Percentiles rank a stretch among this genome's conserved stretches.
phyloP scores from a whole-genome alignment of 2,797 vertebrate species.

The Nothura maculosa region DNA sequence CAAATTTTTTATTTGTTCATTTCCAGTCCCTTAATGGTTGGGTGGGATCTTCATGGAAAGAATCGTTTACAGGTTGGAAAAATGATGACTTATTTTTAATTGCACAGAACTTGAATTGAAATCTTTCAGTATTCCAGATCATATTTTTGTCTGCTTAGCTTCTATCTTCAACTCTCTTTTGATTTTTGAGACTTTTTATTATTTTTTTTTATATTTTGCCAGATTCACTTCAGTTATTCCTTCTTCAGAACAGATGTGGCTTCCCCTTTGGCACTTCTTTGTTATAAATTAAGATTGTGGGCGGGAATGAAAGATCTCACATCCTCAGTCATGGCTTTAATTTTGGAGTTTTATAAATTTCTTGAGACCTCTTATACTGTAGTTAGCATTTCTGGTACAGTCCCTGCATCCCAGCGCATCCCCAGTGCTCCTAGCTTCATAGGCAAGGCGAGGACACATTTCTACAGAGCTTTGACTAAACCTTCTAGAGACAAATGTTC shows the following conservation, averaged over 20 bases:
- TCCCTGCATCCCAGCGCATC: background rate
- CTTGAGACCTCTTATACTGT: background rate
- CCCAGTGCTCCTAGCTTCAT: background rate
- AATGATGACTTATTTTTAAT: background rate
- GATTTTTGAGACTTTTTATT: background rate
- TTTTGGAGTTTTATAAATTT: background rate
- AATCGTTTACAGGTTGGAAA: slow-evolving; percentile 23
- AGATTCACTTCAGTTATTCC: background rate
- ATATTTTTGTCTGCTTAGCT: background rate
- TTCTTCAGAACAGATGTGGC: background rate
- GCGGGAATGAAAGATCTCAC: background rate
- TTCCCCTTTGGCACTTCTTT: background rate
- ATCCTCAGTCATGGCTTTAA: background rate
- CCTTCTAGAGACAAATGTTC: background rate
- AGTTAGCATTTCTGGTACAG: background rate
- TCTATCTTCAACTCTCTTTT: background rate
- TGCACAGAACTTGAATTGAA: background rate
- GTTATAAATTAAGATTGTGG: background rate
- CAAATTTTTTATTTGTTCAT: slow-evolving; percentile 62
- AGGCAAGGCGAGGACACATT: background rate
- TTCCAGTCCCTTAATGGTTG: slow-evolving; percentile 10
- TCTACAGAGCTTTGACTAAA: background rate
- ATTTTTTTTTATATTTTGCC: background rate
- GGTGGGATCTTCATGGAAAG: slow-evolving; percentile 40
- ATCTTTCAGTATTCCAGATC: background rate